These are phyloP conservation scores for Zaprionus africanus DNA, from an alignment of 1,140 invertebrate species.

Conservation along the genomic window DNA sequence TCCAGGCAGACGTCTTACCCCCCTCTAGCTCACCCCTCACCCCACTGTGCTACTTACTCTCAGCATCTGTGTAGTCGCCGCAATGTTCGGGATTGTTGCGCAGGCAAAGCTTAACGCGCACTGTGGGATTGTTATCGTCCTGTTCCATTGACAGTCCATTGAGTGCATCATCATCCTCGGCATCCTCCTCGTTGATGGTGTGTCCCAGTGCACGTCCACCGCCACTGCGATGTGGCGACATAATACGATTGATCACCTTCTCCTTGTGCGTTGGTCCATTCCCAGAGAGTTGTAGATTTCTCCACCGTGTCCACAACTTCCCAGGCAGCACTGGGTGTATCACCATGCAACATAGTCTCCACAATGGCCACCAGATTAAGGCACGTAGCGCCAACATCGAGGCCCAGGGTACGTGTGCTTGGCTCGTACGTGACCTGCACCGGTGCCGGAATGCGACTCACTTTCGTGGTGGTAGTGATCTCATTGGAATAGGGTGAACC, in stretches of 20 bases:
- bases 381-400: conserved; percentile 91
- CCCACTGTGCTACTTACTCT: conserved; percentile 88
- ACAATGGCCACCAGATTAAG: conserved; percentile 89
- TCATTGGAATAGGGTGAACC: conserved; percentile 94
- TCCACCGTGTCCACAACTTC: conserved; percentile 89
- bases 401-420: conserved; percentile 89
- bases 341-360: conserved; percentile 87
- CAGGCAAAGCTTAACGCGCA: conserved; percentile 92
- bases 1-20: background rate
- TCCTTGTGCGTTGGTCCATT: conserved; percentile 88
- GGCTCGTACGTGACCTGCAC: conserved; percentile 93
- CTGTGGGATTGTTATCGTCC: conserved; percentile 87
- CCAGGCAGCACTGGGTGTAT: conserved; percentile 87
- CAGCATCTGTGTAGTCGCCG: conserved; percentile 92
- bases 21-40: background rate
- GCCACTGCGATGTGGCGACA: conserved; percentile 76
- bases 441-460: conserved; percentile 92
- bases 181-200: conserved; percentile 79
- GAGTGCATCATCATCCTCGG: conserved; percentile 84
- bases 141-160: conserved; percentile 85
- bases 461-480: conserved; percentile 90
- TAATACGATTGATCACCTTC: conserved; percentile 86
- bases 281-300: conserved; percentile 88
- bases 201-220: conserved; percentile 85
- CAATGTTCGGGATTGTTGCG: conserved; percentile 91